Conservation (phyloP, 2,888 invertebrate genomes). For the Eumacrocentrus americanus region DNA sequence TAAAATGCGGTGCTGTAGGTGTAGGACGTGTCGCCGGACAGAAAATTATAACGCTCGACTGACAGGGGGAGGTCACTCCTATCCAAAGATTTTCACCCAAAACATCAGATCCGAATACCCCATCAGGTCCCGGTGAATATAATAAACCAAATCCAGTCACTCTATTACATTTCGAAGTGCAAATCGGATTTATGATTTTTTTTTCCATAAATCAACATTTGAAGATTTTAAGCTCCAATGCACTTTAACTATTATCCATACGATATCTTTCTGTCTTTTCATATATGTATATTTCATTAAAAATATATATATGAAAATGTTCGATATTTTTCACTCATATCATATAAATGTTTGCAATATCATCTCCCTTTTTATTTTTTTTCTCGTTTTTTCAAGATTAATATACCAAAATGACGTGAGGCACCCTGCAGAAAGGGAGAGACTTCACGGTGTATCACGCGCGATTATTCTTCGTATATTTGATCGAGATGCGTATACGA, state of each 20-base stretch:
- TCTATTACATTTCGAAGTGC: constrained; percentile 49
- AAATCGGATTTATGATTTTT: constrained; percentile 43
- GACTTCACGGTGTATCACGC: constrained; percentile 45
- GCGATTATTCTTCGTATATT: constrained; percentile 52
- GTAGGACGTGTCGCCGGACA: constrained; percentile 45
- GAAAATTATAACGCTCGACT: constrained; percentile 57
- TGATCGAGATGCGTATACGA: constrained; percentile 39
- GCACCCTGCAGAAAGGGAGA: constrained; percentile 38
- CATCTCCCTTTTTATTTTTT: constrained; percentile 18
- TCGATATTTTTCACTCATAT: neutral
- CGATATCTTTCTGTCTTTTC: no score
- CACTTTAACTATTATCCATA: no score
- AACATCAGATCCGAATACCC: constrained; percentile 42
- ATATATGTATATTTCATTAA: no score
- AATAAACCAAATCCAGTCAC: constrained; percentile 24
- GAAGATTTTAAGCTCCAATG: no score
- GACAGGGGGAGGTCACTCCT: constrained; percentile 43
- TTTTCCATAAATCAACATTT: constrained; percentile 10
- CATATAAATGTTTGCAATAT: neutral
- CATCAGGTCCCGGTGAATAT: constrained; percentile 40
- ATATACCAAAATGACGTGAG: constrained; percentile 43
- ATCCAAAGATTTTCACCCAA: constrained; percentile 21
- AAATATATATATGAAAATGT: constrained; percentile 13
- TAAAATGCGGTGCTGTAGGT: constrained; percentile 13
- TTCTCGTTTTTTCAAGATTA: constrained; percentile 37